Percentiles rank a stretch among this genome's conserved stretches.
Conservation (phyloP, 1,140 invertebrate species). For the Drosophila pectinifera region DNA sequence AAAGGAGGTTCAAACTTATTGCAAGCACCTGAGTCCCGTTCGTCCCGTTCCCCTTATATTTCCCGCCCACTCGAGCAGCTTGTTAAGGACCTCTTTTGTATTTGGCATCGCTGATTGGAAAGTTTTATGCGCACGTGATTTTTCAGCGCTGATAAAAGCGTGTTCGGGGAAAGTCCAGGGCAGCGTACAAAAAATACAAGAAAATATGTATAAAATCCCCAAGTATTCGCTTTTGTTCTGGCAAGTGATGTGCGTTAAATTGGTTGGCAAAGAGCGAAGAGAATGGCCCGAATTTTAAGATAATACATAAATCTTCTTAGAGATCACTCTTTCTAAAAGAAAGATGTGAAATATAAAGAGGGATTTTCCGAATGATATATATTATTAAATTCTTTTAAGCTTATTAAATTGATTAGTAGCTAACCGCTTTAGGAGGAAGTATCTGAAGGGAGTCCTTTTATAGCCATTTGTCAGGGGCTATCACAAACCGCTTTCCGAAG, state of each 20-base stretch:
- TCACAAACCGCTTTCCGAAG: no score
- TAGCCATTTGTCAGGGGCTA: neutral
- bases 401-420: neutral
- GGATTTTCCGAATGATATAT: neutral
- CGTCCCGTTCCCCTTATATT: neutral
- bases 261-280: slow-evolving; percentile 16
- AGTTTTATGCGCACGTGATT: slow-evolving; percentile 82
- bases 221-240: slow-evolving; percentile 37
- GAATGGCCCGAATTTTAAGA: neutral
- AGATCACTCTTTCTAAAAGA: neutral
- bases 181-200: neutral
- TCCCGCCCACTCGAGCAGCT: slow-evolving; percentile 51
- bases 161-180: slow-evolving; percentile 34
- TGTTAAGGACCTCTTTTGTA: slow-evolving; percentile 81
- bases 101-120: slow-evolving; percentile 72
- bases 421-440: no score
- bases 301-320: neutral
- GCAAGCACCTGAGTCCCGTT: slow-evolving; percentile 49
- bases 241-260: slow-evolving; percentile 62
- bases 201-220: slow-evolving; percentile 14
- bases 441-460: no score
- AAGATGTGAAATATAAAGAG: neutral
- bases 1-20: slow-evolving; percentile 72
- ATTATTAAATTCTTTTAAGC: no score
- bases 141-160: slow-evolving; percentile 64